phyloP scores from a whole-genome alignment of 2,888 invertebrate genomes.

The Calephelis perditalis region DNA sequence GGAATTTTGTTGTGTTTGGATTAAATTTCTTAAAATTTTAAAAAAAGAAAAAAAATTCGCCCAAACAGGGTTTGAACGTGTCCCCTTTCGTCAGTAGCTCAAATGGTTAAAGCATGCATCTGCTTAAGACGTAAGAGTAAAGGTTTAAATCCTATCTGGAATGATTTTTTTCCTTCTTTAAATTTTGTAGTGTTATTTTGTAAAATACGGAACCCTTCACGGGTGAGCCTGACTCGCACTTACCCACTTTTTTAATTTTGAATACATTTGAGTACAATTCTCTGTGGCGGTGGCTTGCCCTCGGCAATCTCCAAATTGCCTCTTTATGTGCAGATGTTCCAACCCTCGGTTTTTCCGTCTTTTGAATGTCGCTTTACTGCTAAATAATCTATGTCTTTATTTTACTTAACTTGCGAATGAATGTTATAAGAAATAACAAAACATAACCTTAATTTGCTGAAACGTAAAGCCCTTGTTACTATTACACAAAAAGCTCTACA shows the following conservation, averaged over 20 bases:
- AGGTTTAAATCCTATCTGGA: no score
- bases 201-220: no score
- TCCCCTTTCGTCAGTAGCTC: no score
- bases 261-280: slow-evolving; percentile 76
- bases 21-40: no score
- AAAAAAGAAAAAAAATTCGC: no score
- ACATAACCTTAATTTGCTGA: slow-evolving; percentile 5
- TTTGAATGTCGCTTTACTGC: slow-evolving; percentile 77
- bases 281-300: slow-evolving; percentile 69
- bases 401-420: slow-evolving; percentile 52
- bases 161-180: no score
- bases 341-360: slow-evolving; percentile 75
- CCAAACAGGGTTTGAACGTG: no score
- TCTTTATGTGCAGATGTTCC: slow-evolving; percentile 78
- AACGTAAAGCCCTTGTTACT: slow-evolving; percentile 15
- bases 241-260: slow-evolving; percentile 52
- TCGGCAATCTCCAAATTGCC: slow-evolving; percentile 78
- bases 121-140: no score
- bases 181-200: no score
- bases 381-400: slow-evolving; percentile 75
- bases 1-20: no score
- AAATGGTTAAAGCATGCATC: no score
- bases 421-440: slow-evolving; percentile 11
- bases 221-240: no score
- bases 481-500: background rate